These are phyloP conservation scores for Flexamia atlantica DNA, from an alignment of 2,888 invertebrate genomes.

Conservation along the genomic window DNA sequence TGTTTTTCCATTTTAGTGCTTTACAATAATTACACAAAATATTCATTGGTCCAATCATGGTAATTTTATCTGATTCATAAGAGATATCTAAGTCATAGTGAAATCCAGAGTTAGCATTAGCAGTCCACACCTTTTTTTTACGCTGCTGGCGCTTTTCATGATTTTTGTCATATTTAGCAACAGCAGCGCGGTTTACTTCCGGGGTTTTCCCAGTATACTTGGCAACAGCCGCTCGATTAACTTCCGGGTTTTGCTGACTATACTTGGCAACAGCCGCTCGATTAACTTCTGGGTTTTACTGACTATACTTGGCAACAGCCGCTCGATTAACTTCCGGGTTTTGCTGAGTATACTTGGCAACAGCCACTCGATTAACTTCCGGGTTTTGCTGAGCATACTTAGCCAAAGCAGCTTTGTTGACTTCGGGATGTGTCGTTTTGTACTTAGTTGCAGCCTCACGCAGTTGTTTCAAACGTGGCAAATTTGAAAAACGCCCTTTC, in stretches of 20 bases:
- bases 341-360: too few relatives aligned
- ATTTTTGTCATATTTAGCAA: neutral
- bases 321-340: too few relatives aligned
- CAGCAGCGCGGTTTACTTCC: neutral
- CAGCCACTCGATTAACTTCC: too few relatives aligned
- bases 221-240: neutral
- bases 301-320: too few relatives aligned
- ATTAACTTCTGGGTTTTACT: too few relatives aligned
- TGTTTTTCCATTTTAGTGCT: neutral
- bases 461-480: too few relatives aligned
- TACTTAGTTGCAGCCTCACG: too few relatives aligned
- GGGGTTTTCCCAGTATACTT: neutral
- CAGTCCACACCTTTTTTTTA: neutral
- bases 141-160: neutral
- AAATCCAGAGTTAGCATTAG: neutral
- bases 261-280: too few relatives aligned
- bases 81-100: neutral
- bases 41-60: neutral
- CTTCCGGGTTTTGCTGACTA: neutral
- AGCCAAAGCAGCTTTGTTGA: too few relatives aligned
- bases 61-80: neutral
- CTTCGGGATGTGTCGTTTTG: too few relatives aligned
- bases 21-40: neutral
- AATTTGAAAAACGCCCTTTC: too few relatives aligned
- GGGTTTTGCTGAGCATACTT: too few relatives aligned